Evolutionary conservation across 2,797 vertebrate genomes (phyloP).

Genomic region (Premnoplex brunnescens): DNA sequence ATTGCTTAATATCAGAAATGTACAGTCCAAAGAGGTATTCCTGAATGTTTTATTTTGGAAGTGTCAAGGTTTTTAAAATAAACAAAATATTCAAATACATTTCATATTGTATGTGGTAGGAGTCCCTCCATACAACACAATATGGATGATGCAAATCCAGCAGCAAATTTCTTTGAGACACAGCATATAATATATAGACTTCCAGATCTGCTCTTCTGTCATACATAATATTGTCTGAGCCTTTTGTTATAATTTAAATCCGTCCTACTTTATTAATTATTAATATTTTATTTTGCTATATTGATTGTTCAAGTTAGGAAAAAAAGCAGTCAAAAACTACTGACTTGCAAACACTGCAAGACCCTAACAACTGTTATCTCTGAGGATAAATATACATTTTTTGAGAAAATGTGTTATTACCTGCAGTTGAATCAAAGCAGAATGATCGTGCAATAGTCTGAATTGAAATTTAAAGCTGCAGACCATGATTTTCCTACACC

Average conservation of each 20-base stretch:
- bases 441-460: slow-evolving; percentile 21
- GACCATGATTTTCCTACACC: background rate
- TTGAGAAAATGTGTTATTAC: background rate
- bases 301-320: slow-evolving; percentile 19
- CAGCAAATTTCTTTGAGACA: slow-evolving; percentile 34
- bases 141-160: slow-evolving; percentile 27
- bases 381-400: slow-evolving; percentile 18
- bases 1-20: background rate
- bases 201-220: background rate
- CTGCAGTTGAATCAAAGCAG: slow-evolving; percentile 26
- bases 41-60: slow-evolving; percentile 41
- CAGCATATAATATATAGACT: background rate
- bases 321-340: background rate
- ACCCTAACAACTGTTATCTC: slow-evolving; percentile 9
- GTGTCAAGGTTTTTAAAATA: slow-evolving; percentile 19
- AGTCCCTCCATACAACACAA: slow-evolving; percentile 14
- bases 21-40: background rate
- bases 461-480: slow-evolving; percentile 49
- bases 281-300: slow-evolving; percentile 16
- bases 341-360: background rate
- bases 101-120: slow-evolving; percentile 19
- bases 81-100: slow-evolving; percentile 14
- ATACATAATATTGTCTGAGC: background rate
- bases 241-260: background rate
- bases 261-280: background rate